Evolutionary conservation across 64 coral and sea anemone species (phyloP), one percentile per base, ranked within the genome.

Genomic region (Actinia tenebrosa): DNA sequence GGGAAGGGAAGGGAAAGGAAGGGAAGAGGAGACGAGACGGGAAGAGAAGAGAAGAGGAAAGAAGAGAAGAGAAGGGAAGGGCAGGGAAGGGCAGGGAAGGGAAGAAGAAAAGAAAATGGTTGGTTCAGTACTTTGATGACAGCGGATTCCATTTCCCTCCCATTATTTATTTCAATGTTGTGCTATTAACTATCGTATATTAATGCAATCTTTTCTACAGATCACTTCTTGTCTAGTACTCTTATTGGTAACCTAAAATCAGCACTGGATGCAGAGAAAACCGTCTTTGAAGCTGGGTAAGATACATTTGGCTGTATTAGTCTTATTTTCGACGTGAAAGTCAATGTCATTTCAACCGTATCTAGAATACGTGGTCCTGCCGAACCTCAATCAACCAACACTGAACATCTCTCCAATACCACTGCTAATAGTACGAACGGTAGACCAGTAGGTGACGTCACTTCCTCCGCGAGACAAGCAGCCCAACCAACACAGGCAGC

Each of bases 191-290:
- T 8, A 3, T 50, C 47, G 7, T 8, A 3, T 8, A 50, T 5
- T 50, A 50, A 5, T 50, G 2, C 26, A 10, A 71, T 26, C 44
- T 30, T 42, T 79, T 16, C 27, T 6, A 79, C 53, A 90, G 89
- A 86, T 22, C 89, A 90, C 89, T 90, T 86, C 62, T 50, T 90
- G 16, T 71, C 89, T 1, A 86, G 42, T 3, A 59, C 16, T 85
- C 78, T 79, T 16, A 3, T 86, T 19, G 71, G 61, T 7, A 86
- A 90, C 27, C 68, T 78, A 0, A 64, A 60, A 45, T 83, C 90
- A 87, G 85, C 86, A 80, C 46, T 87, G 16, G 90, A 91, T 45
- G 90, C 90, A 0, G 90, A 91, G 78, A 81, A 91, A 64, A 45
- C 85, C 71, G 60, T 91, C 16, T 62, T 85, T 53, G 85, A 87